Evolutionary conservation across 2,113 vertebrate genomes (phyloP).

Genomic region (Burhinus oedicnemus): DNA sequence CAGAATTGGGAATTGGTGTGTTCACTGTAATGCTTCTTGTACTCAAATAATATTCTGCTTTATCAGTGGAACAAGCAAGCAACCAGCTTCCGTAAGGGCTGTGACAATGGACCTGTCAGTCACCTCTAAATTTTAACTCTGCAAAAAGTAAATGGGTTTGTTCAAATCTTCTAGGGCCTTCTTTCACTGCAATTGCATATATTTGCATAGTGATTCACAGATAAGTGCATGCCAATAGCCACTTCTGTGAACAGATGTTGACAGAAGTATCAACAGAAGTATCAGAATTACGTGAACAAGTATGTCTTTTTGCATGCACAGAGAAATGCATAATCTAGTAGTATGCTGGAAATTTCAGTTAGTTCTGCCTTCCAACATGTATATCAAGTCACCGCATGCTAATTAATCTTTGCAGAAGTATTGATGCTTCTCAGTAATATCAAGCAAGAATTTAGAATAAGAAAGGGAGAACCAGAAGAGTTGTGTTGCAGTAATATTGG

Average conservation of each 20-base stretch:
- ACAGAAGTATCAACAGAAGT: conserved; percentile 18
- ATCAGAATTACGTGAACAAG: neutral
- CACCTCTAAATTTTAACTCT: conserved; percentile 7
- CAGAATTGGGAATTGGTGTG: neutral
- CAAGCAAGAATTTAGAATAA: neutral
- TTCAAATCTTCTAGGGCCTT: conserved; percentile 25
- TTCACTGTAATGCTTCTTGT: neutral
- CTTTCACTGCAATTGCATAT: conserved; percentile 10
- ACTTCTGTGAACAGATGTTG: conserved; percentile 59
- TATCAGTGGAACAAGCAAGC: neutral
- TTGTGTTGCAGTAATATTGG: neutral
- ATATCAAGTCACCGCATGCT: neutral
- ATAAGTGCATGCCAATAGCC: conserved; percentile 46
- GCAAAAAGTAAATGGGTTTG: conserved; percentile 21
- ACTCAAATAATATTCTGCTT: neutral
- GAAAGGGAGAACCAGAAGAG: neutral
- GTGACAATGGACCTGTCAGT: conserved; percentile 41
- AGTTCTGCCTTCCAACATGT: conserved; percentile 1
- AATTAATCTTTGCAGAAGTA: neutral
- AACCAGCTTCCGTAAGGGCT: neutral
- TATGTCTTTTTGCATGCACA: neutral
- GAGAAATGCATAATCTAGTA: conserved; percentile 45
- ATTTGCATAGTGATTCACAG: conserved; percentile 60
- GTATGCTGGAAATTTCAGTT: neutral
- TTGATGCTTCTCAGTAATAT: neutral